phyloP scores from a whole-genome alignment of 2,888 invertebrate species.

The Andrena minutula region DNA sequence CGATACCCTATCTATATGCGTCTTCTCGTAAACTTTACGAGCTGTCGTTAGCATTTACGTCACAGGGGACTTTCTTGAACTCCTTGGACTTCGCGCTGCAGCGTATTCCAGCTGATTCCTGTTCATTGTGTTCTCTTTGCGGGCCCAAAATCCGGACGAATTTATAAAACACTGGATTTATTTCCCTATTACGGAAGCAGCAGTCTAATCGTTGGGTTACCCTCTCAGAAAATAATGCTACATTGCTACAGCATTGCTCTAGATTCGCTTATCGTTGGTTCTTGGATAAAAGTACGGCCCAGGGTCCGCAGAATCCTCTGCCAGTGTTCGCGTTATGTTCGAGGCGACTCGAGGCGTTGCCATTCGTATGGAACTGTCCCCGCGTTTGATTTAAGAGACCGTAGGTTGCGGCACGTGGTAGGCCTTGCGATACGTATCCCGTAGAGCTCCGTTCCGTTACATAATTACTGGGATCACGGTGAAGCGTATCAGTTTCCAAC shows the following conservation, averaged over 20 bases:
- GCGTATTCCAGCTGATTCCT: not conserved
- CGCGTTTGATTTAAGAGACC: constrained; percentile 41
- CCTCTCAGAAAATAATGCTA: no score
- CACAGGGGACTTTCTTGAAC: constrained; percentile 1
- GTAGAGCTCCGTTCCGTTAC: constrained; percentile 38
- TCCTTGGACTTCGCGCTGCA: constrained; percentile 39
- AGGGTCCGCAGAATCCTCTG: no score
- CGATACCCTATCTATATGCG: not conserved
- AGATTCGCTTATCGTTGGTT: no score
- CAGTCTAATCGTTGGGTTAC: no score
- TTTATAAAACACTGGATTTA: no score
- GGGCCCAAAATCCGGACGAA: no score
- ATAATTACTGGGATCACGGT: constrained; percentile 47
- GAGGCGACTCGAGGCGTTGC: not conserved
- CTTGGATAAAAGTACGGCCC: no score
- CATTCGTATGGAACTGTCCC: constrained; percentile 11
- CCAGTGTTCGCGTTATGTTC: no score
- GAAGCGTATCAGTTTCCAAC: constrained; percentile 34
- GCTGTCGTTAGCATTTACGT: constrained; percentile 24
- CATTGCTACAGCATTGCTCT: no score
- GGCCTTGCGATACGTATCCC: constrained; percentile 50
- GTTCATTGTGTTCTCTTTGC: not conserved
- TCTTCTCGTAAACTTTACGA: constrained; percentile 22
- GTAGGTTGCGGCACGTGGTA: constrained; percentile 46
- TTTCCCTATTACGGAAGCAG: no score